Evolutionary conservation across 2,113 vertebrate species (phyloP).

Genomic region (Hippotragus niger): DNA sequence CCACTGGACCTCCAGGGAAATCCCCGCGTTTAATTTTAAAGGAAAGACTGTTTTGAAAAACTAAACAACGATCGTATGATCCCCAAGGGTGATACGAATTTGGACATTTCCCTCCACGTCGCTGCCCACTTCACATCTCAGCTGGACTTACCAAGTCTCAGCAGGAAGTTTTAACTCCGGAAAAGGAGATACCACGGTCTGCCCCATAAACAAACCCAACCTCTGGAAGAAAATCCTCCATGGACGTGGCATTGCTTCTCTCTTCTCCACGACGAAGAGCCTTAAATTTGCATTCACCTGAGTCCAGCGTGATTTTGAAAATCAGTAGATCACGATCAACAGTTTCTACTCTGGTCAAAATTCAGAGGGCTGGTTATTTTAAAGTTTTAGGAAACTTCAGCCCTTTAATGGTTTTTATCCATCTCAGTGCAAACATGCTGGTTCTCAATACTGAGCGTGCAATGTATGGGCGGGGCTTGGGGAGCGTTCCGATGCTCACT

Average conservation of each 20-base stretch:
- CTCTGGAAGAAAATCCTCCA: background rate
- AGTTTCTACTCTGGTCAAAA: background rate
- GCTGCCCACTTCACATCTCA: fast-evolving
- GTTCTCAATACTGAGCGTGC: background rate
- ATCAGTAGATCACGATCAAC: background rate
- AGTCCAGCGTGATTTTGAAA: background rate
- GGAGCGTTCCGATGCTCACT: background rate
- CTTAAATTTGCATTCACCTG: background rate
- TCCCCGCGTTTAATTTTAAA: background rate
- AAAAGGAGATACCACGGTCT: background rate
- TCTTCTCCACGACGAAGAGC: background rate
- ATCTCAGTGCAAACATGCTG: background rate
- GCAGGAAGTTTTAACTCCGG: background rate
- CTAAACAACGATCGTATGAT: background rate
- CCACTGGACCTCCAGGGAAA: background rate
- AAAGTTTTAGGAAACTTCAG: background rate
- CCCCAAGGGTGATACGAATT: background rate
- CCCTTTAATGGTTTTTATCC: background rate
- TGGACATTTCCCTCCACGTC: fast-evolving
- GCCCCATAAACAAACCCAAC: background rate
- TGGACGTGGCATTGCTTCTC: background rate
- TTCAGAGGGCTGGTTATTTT: background rate
- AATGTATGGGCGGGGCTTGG: background rate
- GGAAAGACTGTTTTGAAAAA: background rate
- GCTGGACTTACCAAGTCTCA: background rate